Base-by-base conservation (phyloP, 2,888 invertebrate species). In the Drosophila siamana region DNA sequence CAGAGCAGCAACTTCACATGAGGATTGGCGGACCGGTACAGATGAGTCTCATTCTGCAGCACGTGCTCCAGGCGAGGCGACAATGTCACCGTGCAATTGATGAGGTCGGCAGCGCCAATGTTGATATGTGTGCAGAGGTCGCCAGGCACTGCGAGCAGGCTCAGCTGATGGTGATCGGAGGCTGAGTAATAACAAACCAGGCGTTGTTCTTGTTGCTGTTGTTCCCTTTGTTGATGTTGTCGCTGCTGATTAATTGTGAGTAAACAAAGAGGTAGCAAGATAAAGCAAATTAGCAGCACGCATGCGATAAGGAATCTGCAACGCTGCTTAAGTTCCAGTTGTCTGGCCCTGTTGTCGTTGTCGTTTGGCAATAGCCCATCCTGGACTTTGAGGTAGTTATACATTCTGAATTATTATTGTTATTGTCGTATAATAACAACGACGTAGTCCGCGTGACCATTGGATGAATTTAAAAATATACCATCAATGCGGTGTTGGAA, bases 51-150 rank as follows among this genome's bases (percentile, higher is more conserved):
- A 33, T 89, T 64, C 8, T 87, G 69, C 5, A 92, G 75, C n/a
- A 88, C 73, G 0, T 83, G 63, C 8, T 86, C 85, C 56, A 94
- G 92, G 0, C 90, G 74, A 4, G 93, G 89, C 9, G 93, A 93
- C 24, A 96, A 92, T 55, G 92, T 78, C 28, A 97, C 92, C 7
- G 93, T 92, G 74, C 94, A 94, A 83, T 96, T 94, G 4, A 90
- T 89, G 40, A 97, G 93, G 64, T 91, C 90, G 19, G 95, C 95
- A 93, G 96, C 96, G 43, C 95, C 97, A 61, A 97, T 92, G 90
- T 96, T 96, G 67, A 97, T 94, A 92, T 97, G 97, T 1, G 97
- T 96, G 90, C 97, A 98, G 61, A 97, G 93, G 80, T 94, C 91
- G 22, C 96, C 94, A 88, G 96, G 94, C 28, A 97, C 93, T 79